Conservation (phyloP, 2,888 invertebrate genomes). For the Phyto melanocephala region DNA sequence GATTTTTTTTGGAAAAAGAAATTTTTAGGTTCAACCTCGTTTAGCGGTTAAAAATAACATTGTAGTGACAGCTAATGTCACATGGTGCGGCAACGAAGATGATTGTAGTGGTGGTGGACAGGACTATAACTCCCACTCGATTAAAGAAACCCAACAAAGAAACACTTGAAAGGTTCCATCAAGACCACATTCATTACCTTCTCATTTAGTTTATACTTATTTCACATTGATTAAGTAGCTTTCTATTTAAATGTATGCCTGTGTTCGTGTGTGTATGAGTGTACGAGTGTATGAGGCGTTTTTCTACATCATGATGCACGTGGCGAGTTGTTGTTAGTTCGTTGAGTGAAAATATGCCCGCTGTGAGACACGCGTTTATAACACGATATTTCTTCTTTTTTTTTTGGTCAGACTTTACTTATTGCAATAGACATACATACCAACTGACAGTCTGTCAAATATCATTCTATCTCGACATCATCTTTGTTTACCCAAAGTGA, state of each 20-base stretch:
- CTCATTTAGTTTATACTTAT: conserved; percentile 15
- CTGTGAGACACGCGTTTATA: conserved; percentile 57
- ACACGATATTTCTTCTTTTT: conserved; percentile 35
- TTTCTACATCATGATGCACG: conserved; percentile 48
- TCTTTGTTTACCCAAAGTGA: neutral
- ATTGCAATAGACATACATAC: neutral
- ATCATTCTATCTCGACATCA: conserved; percentile 10
- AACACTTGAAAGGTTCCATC: conserved; percentile 56
- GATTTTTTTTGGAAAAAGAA: too few species aligned
- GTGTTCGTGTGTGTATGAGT: neutral
- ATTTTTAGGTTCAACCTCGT: neutral
- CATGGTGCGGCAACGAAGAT: neutral
- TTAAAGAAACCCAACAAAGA: conserved; percentile 36
- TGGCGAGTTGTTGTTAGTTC: conserved; percentile 34
- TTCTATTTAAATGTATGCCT: neutral
- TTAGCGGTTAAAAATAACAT: neutral
- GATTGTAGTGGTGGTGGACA: conserved; percentile 12
- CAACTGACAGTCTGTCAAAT: conserved; percentile 32
- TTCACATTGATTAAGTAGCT: conserved; percentile 53
- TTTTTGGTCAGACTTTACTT: conserved; percentile 31
- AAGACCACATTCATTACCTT: conserved; percentile 25
- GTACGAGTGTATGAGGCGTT: conserved; percentile 26
- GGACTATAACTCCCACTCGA: conserved; percentile 37
- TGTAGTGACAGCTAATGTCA: conserved; percentile 62
- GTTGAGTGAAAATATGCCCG: conserved; percentile 47